Base-by-base conservation (phyloP, 92 coral and sea anemone species). In the Phenganax stokvisi region DNA sequence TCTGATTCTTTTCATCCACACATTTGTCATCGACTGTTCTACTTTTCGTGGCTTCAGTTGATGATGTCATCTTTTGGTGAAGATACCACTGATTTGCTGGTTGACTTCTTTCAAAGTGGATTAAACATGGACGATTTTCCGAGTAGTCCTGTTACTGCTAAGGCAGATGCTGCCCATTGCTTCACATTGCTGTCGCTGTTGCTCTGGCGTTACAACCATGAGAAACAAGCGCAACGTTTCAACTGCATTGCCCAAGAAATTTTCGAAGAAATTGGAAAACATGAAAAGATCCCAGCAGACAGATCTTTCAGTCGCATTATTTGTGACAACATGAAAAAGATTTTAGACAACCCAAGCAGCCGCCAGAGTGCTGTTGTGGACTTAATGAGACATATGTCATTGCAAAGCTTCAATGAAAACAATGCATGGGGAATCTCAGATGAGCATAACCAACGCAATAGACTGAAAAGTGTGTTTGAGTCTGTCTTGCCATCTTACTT, bases 1-100 rank as follows among this genome's bases (percentile, higher is more conserved):
- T 29, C 56, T 12, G 81, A 76, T 44, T 29, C 51, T 8, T 76
- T 28, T 58, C 81, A 76, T 25, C 70, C 69, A 27, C 81, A 76
- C 44, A 76, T 76, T 51, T 27, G 20, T 44, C 57, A 31, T 20
- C 27, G 59, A 57, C 37, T 58, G 31, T 28, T 51, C 7, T 29
- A 20, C 1, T 76, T 15, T 25, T 16, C 54, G 7, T 1, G 31
- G 10, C 47, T 30, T 9, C 73, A 9, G 31, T 76, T 27, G 25
- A 9, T 76, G 66, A n/a, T 3, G 12, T 56, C 27, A 10, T 54
- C 66, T 3, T 9, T 53, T 30, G 58, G 67, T 27, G 56, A 76
- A 29, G 64, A 51, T 56, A 62, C 80, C 3, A 8, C 51, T 30
- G 52, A 56, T 15, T 13, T 37, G 28, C 47, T 57, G 9, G 20